Percentiles rank a stretch among this genome's conserved stretches.
phyloP scores from a whole-genome alignment of 37 sponge, comb jelly and placozoan species.

The Crambe crambe region DNA sequence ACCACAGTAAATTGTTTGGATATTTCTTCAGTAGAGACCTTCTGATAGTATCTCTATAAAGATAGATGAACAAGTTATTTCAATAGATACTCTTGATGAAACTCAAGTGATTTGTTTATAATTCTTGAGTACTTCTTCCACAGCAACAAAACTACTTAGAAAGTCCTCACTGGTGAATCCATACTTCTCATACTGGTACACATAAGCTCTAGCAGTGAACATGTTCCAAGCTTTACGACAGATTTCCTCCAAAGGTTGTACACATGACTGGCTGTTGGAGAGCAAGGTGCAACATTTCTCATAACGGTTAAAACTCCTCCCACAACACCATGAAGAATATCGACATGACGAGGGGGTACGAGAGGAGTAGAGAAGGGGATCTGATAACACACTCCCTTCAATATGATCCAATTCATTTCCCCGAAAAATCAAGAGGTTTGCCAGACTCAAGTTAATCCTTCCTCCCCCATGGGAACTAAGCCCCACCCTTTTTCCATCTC shows the following conservation, averaged over 20 bases:
- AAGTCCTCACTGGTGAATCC: conserved; percentile 71
- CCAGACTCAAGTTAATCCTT: conserved; percentile 52
- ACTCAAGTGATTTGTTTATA: conserved; percentile 43
- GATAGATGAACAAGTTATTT: too few species aligned
- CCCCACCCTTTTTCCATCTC: neutral
- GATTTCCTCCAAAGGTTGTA: conserved; percentile 50
- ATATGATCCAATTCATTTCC: conserved; percentile 55
- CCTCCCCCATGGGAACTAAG: neutral
- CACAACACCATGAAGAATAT: conserved; percentile 37
- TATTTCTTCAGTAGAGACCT: too few species aligned
- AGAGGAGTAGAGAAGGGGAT: conserved; percentile 46
- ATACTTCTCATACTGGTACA: conserved; percentile 78
- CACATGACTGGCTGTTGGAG: conserved; percentile 66
- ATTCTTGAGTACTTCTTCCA: conserved; percentile 74
- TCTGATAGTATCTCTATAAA: too few species aligned
- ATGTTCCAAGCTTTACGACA: conserved; percentile 75
- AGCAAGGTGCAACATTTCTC: conserved; percentile 79
- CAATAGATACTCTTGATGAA: too few species aligned
- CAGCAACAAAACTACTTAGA: conserved; percentile 57
- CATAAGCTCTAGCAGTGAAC: conserved; percentile 73
- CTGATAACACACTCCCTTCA: conserved; percentile 4
- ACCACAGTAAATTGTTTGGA: too few species aligned
- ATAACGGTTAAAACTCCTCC: conserved; percentile 58
- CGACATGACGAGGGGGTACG: conserved; percentile 14
- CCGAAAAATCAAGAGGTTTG: conserved; percentile 60